Evolutionary conservation across 2,797 vertebrate species (phyloP).

Genomic region (Gouania willdenowi): DNA sequence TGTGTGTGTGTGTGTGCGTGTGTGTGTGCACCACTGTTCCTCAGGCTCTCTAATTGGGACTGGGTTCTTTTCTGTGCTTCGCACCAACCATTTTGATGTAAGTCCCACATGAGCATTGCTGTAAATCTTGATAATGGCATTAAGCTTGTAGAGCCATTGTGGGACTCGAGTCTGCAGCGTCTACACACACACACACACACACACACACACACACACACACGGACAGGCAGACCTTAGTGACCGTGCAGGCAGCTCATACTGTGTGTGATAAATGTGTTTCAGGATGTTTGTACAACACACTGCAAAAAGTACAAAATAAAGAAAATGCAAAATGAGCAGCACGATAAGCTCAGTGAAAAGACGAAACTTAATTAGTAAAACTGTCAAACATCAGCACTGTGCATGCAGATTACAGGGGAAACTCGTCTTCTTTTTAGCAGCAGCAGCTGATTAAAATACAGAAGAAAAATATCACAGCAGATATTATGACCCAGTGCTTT

Average conservation of each 20-base stretch:
- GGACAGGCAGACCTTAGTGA: slow-evolving; percentile 26
- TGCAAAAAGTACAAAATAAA: no score
- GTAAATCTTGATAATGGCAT: slow-evolving; percentile 75
- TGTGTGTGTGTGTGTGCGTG: slow-evolving; percentile 13
- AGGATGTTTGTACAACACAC: background rate
- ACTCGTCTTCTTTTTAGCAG: no score
- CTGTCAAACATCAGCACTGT: slow-evolving; percentile 24
- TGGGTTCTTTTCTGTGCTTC: slow-evolving; percentile 52
- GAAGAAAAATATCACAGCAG: slow-evolving; percentile 1
- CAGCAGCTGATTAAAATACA: slow-evolving; percentile 36
- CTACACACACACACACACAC: slow-evolving; percentile 4
- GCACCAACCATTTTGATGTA: slow-evolving; percentile 63
- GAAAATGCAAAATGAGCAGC: slow-evolving; percentile 7
- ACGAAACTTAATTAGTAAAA: slow-evolving; percentile 21
- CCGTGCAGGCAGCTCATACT: slow-evolving; percentile 28
- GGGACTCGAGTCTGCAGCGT: slow-evolving; percentile 38
- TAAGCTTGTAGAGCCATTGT: slow-evolving; percentile 55
- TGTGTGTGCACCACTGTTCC: slow-evolving; percentile 19
- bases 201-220: slow-evolving; percentile 2
- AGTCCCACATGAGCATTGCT: slow-evolving; percentile 64
- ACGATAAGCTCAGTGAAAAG: slow-evolving; percentile 17
- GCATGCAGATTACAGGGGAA: slow-evolving; percentile 9
- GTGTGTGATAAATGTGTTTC: slow-evolving; percentile 1
- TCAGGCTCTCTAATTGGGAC: slow-evolving; percentile 71
- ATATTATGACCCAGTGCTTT: slow-evolving; percentile 6